Evolutionary conservation across 2,113 vertebrate species (phyloP), one percentile per base, ranked within the genome.

Genomic region (Pteruthius melanotis): DNA sequence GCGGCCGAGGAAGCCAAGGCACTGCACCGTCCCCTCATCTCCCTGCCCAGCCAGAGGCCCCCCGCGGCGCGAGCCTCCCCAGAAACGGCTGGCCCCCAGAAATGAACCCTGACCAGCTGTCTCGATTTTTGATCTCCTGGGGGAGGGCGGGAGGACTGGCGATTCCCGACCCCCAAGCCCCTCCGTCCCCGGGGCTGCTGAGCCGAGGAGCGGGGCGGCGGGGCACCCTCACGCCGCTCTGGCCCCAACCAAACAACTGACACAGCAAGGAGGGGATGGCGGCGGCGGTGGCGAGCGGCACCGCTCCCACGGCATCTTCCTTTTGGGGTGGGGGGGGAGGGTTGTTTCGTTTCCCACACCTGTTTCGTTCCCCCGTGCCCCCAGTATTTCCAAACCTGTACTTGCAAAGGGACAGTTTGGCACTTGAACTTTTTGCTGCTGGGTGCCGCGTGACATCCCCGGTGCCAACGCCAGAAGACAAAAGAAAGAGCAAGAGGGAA

Each of bases 31-130:
- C 98, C 98, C 84, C 98, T 99, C 96, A 98, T 99, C 97, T 98
- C 98, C 96, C 98, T 99, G 97, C 98, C 99, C 93, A 99, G 98
- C 98, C 98, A 98, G 97, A 98, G 98, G 95, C 98, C 98, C 68
- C 94, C 95, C 0, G 98, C 90, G 3, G 95, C 97, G 19, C 98
- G 96, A 97, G 97, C 97, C 93, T 95, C 98, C 97, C 98, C 98
- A 35, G 98, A 99, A 97, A 97, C 98, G 79, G 98, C 97, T 61
- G 97, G 98, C 97, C 98, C 96, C 97, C 98, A 98, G 97, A 98
- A 99, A 98, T 99, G 98, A 99, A 97, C 96, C 92, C 78, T 96
- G 95, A 96, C 90, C 50, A 28, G 85, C 83, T 13, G 10, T 87
- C 89, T 95, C n/a, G 45, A 87, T 92, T 96, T 91, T 89, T 94